Percentiles rank a stretch among this genome's conserved stretches.
These are phyloP conservation scores for Nematolebias whitei DNA, from an alignment of 2,113 vertebrate genomes.

Conservation along the genomic window DNA sequence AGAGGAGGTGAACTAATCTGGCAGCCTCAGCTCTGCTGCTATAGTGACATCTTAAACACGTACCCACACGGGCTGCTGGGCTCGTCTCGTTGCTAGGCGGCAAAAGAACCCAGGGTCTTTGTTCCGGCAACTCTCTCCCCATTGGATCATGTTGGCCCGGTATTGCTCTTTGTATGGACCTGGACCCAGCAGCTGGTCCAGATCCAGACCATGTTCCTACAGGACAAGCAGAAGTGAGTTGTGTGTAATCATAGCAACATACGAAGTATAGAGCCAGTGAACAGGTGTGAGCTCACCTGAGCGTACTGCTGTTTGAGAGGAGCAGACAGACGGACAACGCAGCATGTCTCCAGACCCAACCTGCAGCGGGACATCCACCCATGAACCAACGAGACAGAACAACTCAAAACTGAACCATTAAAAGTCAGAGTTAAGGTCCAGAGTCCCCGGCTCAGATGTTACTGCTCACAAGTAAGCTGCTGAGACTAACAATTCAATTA, in stretches of 20 bases:
- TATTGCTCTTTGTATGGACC: slow-evolving; percentile 86
- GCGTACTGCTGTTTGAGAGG: slow-evolving; percentile 80
- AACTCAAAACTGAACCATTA: too few species aligned
- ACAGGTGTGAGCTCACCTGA: slow-evolving; percentile 58
- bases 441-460: too few species aligned
- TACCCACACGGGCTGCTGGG: slow-evolving; percentile 86
- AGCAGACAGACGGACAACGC: slow-evolving; percentile 77
- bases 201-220: slow-evolving; percentile 86
- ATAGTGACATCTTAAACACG: background rate
- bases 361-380: too few species aligned
- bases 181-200: slow-evolving; percentile 83
- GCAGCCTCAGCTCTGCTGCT: too few species aligned
- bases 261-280: too few species aligned
- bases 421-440: too few species aligned
- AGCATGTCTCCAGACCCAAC: slow-evolving; percentile 65
- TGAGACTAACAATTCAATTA: too few species aligned
- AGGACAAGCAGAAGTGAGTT: background rate
- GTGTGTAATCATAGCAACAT: background rate
- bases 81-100: slow-evolving; percentile 70
- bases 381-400: too few species aligned
- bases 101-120: slow-evolving; percentile 89
- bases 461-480: too few species aligned
- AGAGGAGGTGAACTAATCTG: too few species aligned
- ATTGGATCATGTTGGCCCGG: slow-evolving; percentile 88
- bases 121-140: slow-evolving; percentile 84